phyloP scores from a whole-genome alignment of 2,113 vertebrate species.

The Equus przewalskii region DNA sequence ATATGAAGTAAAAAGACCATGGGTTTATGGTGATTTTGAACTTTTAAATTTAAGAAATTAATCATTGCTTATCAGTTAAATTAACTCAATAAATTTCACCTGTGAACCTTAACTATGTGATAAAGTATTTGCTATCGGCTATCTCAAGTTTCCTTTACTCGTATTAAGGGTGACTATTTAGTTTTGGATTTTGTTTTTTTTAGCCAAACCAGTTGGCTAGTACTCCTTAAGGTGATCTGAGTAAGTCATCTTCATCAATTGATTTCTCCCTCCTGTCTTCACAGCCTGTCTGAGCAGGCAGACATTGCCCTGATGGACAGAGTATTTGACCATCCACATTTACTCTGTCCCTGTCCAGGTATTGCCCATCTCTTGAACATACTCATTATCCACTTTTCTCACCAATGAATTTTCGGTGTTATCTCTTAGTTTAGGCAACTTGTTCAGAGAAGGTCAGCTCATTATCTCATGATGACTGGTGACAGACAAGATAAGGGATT shows the following conservation, averaged over 20 bases:
- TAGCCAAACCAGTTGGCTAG: background rate
- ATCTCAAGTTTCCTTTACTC: background rate
- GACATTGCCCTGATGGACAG: background rate
- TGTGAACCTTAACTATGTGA: background rate
- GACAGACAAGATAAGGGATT: conserved; percentile 55
- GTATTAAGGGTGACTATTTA: background rate
- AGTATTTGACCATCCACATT: background rate
- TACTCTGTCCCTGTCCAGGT: background rate
- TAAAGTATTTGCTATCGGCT: background rate
- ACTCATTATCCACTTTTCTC: background rate
- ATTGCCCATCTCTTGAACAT: background rate
- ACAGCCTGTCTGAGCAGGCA: no score
- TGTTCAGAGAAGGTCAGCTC: background rate
- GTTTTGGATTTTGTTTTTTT: background rate
- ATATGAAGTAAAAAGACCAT: background rate
- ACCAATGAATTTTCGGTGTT: background rate
- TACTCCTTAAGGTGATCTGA: background rate
- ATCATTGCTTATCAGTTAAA: background rate
- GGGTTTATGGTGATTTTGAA: background rate
- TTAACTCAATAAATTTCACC: background rate
- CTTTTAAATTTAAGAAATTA: background rate
- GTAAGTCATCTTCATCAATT: background rate
- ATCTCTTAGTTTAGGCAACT: background rate
- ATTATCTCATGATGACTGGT: conserved; percentile 65
- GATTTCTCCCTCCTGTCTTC: background rate